Evolutionary conservation across 2,797 vertebrate genomes (phyloP), one percentile per base, ranked within the genome.

Genomic region (Allobates femoralis): DNA sequence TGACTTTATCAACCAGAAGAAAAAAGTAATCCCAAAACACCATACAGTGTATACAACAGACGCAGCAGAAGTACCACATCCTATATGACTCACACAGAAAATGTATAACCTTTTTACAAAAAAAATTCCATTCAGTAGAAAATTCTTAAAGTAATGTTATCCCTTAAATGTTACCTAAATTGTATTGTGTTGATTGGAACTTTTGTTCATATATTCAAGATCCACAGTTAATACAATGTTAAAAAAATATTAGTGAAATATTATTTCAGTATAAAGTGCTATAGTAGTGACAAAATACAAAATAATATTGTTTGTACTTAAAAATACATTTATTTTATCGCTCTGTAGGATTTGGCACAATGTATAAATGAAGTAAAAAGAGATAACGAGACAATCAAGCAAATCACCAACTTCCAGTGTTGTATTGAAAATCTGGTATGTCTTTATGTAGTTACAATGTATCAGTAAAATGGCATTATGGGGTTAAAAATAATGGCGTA

Each of bases 301-400:
- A 30, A 1, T 28, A 67, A 67, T 26, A 58, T 23, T 58, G 10
- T 23, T 58, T 30, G 15, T 64, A 21, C 23, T 56, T 26, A 10
- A 41, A 46, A 41, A 26, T 62, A n/a, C n/a, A 28, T 79, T 6
- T 50, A 19, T 66, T 7, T 14, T 34, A 7, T 53, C 3, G 64
- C 7, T 73, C 32, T 32, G 37, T 89, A 98, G 97, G 97, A 98
- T 91, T 90, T 98, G 92, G 97, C 97, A 0, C 97, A 98, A 90
- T 96, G 95, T 79, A 96, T 98, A 62, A 98, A 98, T 0, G 97
- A 98, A 89, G 96, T 98, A 87, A 98, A 98, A 90, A 93, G 97
- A 53, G 97, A 98, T 92, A 98, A 97, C 3, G 97, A 98, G 92
- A 96, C 97, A 50, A 92, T 98, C 89, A 92, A 92, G 88, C 97